phyloP scores from a whole-genome alignment of 2,113 vertebrate genomes.

The Lontra canadensis region DNA sequence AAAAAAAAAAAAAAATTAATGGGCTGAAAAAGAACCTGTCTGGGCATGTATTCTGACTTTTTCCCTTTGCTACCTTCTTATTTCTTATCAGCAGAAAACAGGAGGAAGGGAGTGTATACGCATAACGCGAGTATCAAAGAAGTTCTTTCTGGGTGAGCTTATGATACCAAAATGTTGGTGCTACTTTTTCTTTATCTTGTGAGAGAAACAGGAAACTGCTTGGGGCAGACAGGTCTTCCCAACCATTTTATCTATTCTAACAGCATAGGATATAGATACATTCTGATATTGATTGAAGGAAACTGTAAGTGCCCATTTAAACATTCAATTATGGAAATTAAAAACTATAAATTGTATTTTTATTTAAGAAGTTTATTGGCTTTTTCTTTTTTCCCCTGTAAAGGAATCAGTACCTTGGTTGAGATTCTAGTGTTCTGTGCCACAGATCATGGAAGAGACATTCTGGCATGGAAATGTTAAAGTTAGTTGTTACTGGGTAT shows the following conservation, averaged over 20 bases:
- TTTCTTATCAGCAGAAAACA: background rate
- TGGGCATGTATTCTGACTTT: background rate
- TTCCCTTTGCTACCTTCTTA: background rate
- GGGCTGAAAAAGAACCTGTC: background rate
- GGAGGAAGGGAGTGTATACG: background rate
- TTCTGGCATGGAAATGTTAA: background rate
- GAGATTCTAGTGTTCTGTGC: background rate
- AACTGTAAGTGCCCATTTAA: background rate
- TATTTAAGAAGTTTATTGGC: background rate
- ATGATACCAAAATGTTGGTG: background rate
- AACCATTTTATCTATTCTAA: background rate
- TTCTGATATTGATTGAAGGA: background rate
- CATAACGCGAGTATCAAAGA: background rate
- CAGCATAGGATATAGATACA: background rate
- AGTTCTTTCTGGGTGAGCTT: background rate
- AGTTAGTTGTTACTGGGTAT: background rate
- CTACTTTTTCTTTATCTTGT: background rate
- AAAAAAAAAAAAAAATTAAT: background rate
- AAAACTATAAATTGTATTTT: background rate
- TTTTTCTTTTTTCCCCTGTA: background rate
- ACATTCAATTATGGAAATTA: background rate
- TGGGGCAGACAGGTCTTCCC: background rate
- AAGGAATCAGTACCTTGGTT: background rate
- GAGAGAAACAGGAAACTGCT: background rate
- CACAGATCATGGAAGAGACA: background rate